A percentile compares a stretch with the other conserved stretches of the same genome.
Conservation (phyloP, 2,888 invertebrate genomes). For the Nysson spinosus region DNA sequence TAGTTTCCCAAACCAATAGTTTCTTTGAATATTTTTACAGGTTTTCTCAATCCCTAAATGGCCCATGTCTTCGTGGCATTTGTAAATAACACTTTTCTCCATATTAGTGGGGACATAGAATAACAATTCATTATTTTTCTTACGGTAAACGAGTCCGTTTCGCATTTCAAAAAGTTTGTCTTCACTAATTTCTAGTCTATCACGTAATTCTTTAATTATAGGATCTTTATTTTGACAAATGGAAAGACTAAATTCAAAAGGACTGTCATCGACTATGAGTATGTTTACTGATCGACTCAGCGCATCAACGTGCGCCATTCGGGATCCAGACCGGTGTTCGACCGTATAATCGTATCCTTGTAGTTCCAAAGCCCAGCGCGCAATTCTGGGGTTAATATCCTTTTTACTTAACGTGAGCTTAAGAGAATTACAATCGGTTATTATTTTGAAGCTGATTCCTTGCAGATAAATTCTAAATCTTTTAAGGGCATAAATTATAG, state of each 20-base stretch:
- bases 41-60: no score
- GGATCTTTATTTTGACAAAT: background rate
- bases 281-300: background rate
- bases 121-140: no score
- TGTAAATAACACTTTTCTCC: no score
- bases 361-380: background rate
- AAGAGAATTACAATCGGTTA: slow-evolving; percentile 9
- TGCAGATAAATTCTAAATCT: background rate
- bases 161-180: background rate
- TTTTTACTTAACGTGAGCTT: background rate
- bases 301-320: slow-evolving; percentile 8
- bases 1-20: no score
- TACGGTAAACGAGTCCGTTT: background rate
- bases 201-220: background rate
- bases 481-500: background rate
- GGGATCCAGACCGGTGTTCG: background rate
- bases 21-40: no score
- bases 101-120: no score
- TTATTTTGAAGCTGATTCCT: background rate
- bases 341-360: background rate
- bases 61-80: no score
- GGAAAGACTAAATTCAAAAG: slow-evolving; percentile 3
- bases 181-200: background rate
- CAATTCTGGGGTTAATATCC: background rate
- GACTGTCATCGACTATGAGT: background rate